A percentile compares a stretch with the other conserved stretches of the same genome.
phyloP scores from a whole-genome alignment of 2,797 vertebrate species.

The Cuniculus paca region DNA sequence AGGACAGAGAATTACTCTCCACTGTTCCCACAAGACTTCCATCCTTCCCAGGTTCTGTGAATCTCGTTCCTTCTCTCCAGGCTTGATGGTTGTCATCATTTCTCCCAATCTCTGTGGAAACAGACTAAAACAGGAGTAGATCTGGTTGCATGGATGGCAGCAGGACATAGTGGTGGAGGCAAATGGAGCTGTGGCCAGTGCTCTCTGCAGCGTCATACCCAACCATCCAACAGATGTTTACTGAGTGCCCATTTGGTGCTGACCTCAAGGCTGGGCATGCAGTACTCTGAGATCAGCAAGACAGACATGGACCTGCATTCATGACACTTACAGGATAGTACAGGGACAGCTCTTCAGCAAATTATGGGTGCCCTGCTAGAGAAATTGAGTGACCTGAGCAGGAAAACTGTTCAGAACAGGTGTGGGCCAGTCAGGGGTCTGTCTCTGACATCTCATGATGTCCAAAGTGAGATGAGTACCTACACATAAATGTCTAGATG shows the following conservation, averaged over 20 bases:
- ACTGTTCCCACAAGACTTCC: neutral
- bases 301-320: neutral
- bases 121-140: neutral
- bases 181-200: neutral
- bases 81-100: neutral
- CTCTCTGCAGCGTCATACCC: neutral
- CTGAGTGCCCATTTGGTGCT: fast-evolving
- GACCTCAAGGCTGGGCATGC: neutral
- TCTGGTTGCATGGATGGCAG: neutral
- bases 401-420: neutral
- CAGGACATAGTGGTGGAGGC: neutral
- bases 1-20: neutral
- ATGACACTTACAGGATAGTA: neutral
- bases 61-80: neutral
- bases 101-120: neutral
- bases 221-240: no score
- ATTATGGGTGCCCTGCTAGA: neutral
- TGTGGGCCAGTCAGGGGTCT: neutral
- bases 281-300: neutral
- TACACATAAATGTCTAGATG: neutral
- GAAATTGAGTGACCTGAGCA: neutral
- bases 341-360: neutral
- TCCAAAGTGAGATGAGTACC: neutral
- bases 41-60: neutral
- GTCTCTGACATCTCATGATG: neutral